phyloP scores from a whole-genome alignment of 1,140 invertebrate genomes.

The Drosophila erecta region DNA sequence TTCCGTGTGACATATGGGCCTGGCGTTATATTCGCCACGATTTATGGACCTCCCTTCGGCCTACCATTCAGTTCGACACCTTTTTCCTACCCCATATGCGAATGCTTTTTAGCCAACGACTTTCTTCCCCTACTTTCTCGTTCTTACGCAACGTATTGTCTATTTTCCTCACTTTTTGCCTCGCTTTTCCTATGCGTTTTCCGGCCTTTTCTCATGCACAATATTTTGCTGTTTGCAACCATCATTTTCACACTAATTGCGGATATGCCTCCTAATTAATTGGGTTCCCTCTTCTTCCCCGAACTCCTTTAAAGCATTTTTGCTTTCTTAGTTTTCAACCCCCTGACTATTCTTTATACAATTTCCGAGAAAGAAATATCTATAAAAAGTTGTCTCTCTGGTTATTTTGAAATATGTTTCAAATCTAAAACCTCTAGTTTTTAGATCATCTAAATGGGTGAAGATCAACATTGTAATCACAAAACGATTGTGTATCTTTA shows the following conservation, averaged over 20 bases:
- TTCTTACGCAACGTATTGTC: slow-evolving; percentile 31
- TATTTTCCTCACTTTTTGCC: slow-evolving; percentile 33
- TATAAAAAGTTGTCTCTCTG: neutral
- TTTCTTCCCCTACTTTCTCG: slow-evolving; percentile 53
- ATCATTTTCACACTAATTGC: slow-evolving; percentile 76
- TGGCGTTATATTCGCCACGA: slow-evolving; percentile 75
- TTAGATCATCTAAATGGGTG: no score
- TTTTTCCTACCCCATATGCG: slow-evolving; percentile 60
- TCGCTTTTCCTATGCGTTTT: slow-evolving; percentile 36
- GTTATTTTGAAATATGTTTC: neutral
- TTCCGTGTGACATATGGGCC: slow-evolving; percentile 68
- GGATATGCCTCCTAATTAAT: slow-evolving; percentile 76
- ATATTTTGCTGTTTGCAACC: slow-evolving; percentile 55
- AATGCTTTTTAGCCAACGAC: slow-evolving; percentile 68
- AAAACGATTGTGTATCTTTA: no score
- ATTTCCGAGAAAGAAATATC: slow-evolving; percentile 7
- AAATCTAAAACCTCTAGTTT: neutral
- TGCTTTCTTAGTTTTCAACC: slow-evolving; percentile 36
- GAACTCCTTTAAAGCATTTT: slow-evolving; percentile 17
- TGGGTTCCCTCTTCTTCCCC: slow-evolving; percentile 37
- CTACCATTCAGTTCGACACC: slow-evolving; percentile 62
- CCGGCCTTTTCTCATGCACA: slow-evolving; percentile 42
- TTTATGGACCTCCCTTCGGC: slow-evolving; percentile 63
- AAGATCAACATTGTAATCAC: neutral
- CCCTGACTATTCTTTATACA: slow-evolving; percentile 4